Evolutionary conservation across 2,797 vertebrate species (phyloP).

Genomic region (Prionace glauca): DNA sequence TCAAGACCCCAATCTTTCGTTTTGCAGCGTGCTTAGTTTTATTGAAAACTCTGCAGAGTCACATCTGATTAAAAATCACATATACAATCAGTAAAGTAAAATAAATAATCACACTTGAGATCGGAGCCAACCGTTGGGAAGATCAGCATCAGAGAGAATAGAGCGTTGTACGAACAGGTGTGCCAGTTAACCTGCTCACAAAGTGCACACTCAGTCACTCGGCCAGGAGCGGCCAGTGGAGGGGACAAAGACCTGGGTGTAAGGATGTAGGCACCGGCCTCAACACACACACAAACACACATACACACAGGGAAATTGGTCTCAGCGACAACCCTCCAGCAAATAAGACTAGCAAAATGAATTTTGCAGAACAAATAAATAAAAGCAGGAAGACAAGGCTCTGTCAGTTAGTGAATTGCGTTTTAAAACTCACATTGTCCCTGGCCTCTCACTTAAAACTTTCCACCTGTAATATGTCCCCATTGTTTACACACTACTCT

Average conservation of each 20-base stretch:
- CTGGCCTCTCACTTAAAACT: slow-evolving; percentile 4
- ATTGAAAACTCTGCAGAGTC: slow-evolving; percentile 33
- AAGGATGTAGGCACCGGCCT: neutral
- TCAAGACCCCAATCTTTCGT: slow-evolving; percentile 12
- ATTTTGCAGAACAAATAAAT: neutral
- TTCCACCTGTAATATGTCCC: neutral
- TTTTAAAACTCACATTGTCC: neutral
- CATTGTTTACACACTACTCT: neutral
- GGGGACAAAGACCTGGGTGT: neutral
- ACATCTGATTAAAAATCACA: slow-evolving; percentile 35
- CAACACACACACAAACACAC: neutral
- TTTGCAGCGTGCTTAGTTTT: slow-evolving; percentile 37
- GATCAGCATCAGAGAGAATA: neutral
- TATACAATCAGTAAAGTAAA: slow-evolving; percentile 29
- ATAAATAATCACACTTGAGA: slow-evolving; percentile 12
- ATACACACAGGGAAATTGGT: neutral
- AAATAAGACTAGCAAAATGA: neutral
- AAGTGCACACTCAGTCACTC: neutral
- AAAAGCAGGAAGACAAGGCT: neutral
- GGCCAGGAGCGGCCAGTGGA: neutral
- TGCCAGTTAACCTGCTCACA: neutral
- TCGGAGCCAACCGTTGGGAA: neutral
- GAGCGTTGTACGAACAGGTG: neutral
- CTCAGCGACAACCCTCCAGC: neutral
- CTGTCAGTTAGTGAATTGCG: neutral